Base-by-base conservation (phyloP, 2,113 vertebrate species). In the Sprattus sprattus region DNA sequence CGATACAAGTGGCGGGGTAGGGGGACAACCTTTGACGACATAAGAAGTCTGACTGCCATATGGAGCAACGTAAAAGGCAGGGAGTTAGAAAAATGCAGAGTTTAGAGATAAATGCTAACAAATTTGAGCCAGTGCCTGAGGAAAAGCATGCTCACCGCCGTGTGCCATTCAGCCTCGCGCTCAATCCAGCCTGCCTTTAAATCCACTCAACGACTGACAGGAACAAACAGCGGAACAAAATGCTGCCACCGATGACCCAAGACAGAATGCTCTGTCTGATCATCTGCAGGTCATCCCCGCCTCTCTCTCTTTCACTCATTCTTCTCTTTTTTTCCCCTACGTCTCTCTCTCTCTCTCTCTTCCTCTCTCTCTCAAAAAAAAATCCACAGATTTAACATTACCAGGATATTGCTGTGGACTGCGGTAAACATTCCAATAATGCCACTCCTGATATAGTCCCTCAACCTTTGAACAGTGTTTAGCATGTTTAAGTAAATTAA, bases 81-180 rank as follows among this genome's bases (percentile, higher is more conserved):
- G n/a, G 60, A 39, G 1, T 39, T 1, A 39, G 39, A 39, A 39
- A 1, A 28, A 11, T 71, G 64, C 64, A 71, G 25, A 11, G 1
- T 28, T 16, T 13, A 25, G 64, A 10, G 64, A 28, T 67, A n/a
- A 25, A n/a, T 64, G 52, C 16, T 16, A 54, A 71, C 64, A 9
- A 71, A 13, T 32, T 9, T 9, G 25, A 71, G 64, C 1, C 28
- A 15, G n/a, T 9, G 64, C 32, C 25, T 2, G 64, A 28, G 64
- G 64, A 1, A 71, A 71, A 71, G 64, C 64, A 71, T 71, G 64
- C 64, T 71, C 64, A 71, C 64, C 64, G 25, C 64, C 64, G 22
- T 71, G 64, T 32, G 64, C 64, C 64, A 71, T 71, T 71, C 64
- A 71, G 64, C 25, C 64, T 32, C 18, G 0, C 10, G 64, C 64